phyloP scores from a whole-genome alignment of 2,113 vertebrate species.

The Rhea americana region DNA sequence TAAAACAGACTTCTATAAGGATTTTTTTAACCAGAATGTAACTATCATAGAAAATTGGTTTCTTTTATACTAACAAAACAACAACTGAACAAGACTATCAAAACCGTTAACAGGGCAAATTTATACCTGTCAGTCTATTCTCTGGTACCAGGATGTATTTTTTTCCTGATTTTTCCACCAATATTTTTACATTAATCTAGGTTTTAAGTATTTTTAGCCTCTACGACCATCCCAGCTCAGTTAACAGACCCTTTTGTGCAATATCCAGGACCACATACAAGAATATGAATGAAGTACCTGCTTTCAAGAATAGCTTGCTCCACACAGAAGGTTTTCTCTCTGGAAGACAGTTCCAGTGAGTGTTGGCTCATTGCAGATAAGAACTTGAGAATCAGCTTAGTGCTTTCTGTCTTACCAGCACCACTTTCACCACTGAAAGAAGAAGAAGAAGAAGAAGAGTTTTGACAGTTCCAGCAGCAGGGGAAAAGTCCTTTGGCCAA shows the following conservation, averaged over 20 bases:
- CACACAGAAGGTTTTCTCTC: slow-evolving; percentile 84
- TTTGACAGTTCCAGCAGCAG: not conserved
- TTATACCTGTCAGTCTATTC: not conserved
- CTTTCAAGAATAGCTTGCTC: slow-evolving; percentile 95
- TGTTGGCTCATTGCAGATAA: slow-evolving; percentile 94
- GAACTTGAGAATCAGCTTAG: slow-evolving; percentile 94
- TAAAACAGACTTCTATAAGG: not conserved
- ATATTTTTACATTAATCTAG: not conserved
- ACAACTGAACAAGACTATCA: not conserved
- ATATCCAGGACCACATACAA: not conserved
- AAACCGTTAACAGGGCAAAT: not conserved
- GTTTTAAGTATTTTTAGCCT: not conserved
- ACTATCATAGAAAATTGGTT: not conserved
- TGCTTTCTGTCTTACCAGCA: slow-evolving; percentile 97
- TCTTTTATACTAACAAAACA: not conserved
- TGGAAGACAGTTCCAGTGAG: slow-evolving; percentile 82
- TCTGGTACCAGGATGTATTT: too few species aligned
- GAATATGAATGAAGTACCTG: slow-evolving; percentile 80
- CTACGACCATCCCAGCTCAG: not conserved
- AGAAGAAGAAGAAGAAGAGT: slow-evolving; percentile 48
- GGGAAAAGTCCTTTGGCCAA: not conserved
- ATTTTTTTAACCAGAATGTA: not conserved
- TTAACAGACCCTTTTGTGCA: not conserved
- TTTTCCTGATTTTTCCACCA: not conserved
- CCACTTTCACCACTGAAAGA: slow-evolving; percentile 94